Conservation (phyloP, 2,888 invertebrate genomes). For the Eulithis prunata region DNA sequence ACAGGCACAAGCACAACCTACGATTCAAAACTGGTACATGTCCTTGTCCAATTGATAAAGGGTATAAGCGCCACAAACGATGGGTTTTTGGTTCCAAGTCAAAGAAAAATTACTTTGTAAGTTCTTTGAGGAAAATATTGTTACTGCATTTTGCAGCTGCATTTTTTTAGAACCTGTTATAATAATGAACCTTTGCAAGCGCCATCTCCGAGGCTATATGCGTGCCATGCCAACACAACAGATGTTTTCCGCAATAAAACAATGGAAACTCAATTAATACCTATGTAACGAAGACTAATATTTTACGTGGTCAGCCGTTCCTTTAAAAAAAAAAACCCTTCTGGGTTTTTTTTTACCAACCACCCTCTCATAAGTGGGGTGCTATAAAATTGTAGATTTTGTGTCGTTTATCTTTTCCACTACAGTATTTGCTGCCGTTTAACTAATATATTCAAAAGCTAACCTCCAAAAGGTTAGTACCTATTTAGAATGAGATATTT, state of each 20-base stretch:
- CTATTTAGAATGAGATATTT: too few relatives aligned
- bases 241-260: slow-evolving; percentile 46
- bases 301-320: slow-evolving; percentile 8
- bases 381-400: too few relatives aligned
- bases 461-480: too few relatives aligned
- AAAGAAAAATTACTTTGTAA: slow-evolving; percentile 10
- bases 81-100: neutral
- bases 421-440: too few relatives aligned
- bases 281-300: slow-evolving; percentile 16
- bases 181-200: slow-evolving; percentile 35
- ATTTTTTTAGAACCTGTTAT: slow-evolving; percentile 26
- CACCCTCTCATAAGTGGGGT: too few relatives aligned
- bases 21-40: neutral
- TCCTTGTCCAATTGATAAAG: too few relatives aligned
- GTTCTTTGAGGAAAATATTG: slow-evolving; percentile 21
- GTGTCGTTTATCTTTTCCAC: too few relatives aligned
- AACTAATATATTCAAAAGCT: too few relatives aligned
- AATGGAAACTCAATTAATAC: slow-evolving; percentile 41
- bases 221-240: slow-evolving; percentile 41
- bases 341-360: too few relatives aligned
- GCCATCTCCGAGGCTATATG: slow-evolving; percentile 41
- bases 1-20: neutral
- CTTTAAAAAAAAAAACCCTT: too few relatives aligned
- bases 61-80: too few relatives aligned
- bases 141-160: slow-evolving; percentile 39